These are phyloP conservation scores for Paraescarpia echinospica DNA, from an alignment of 1,140 invertebrate genomes.

Conservation along the genomic window DNA sequence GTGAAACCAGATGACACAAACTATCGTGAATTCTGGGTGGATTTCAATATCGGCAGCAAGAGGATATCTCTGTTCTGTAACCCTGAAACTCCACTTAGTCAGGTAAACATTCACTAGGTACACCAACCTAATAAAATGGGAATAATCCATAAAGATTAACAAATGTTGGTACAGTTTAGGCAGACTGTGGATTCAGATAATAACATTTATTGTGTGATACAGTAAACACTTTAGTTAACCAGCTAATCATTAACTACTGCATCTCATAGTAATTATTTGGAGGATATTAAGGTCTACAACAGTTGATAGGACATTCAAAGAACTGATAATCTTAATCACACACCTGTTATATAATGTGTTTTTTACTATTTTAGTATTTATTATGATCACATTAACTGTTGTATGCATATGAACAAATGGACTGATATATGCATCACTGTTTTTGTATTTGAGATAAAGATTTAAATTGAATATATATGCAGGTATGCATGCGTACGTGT, in stretches of 20 bases:
- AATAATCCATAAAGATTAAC: background rate
- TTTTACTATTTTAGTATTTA: too few relatives aligned
- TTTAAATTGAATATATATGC: too few relatives aligned
- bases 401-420: too few relatives aligned
- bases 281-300: background rate
- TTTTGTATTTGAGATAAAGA: too few relatives aligned
- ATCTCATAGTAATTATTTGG: background rate
- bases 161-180: background rate
- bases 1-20: slow-evolving; percentile 41
- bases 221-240: background rate
- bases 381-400: too few relatives aligned
- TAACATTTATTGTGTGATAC: background rate
- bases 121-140: background rate
- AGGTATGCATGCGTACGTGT: too few relatives aligned
- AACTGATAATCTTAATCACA: background rate
- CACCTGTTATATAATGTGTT: too few relatives aligned
- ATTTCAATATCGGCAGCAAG: slow-evolving; percentile 43
- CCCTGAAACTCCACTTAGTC: slow-evolving; percentile 28
- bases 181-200: background rate
- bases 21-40: slow-evolving; percentile 46
- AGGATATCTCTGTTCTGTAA: slow-evolving; percentile 44
- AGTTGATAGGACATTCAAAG: background rate
- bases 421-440: too few relatives aligned
- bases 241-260: background rate
- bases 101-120: background rate